Percentiles rank a stretch among this genome's conserved stretches.
Evolutionary conservation across 2,113 vertebrate genomes (phyloP).

Genomic region (Aspidoscelis tigris): DNA sequence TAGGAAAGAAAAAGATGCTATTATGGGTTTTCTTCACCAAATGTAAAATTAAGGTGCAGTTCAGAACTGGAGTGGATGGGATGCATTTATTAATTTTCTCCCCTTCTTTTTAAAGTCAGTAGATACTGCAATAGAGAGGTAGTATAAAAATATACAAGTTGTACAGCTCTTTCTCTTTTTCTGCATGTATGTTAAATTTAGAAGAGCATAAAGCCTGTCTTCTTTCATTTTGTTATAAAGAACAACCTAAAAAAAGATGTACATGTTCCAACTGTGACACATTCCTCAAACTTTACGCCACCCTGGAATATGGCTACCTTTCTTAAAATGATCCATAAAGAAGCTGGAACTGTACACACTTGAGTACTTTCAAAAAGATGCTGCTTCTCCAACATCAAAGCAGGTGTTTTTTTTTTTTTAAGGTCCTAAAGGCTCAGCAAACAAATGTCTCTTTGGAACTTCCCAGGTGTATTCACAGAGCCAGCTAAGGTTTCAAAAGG

Average conservation of each 20-base stretch:
- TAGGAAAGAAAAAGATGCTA: too few species aligned
- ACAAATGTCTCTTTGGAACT: conserved; percentile 25
- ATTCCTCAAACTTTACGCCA: neutral
- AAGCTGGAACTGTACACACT: neutral
- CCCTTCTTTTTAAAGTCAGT: too few species aligned
- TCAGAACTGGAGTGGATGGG: too few species aligned
- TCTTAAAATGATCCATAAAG: neutral
- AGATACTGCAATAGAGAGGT: neutral
- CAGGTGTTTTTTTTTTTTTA: conserved; percentile 3
- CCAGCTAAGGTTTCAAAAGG: conserved; percentile 36
- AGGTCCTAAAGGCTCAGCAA: conserved; percentile 23
- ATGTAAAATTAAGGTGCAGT: too few species aligned
- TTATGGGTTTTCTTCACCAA: too few species aligned
- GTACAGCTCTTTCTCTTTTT: neutral
- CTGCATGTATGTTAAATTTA: neutral
- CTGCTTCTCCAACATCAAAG: conserved; percentile 45
- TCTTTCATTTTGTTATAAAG: neutral
- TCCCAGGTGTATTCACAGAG: conserved; percentile 13
- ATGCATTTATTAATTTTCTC: too few species aligned
- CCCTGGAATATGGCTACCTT: neutral
- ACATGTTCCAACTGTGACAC: neutral
- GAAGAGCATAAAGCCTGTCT: neutral
- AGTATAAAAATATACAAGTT: neutral
- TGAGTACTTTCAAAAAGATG: conserved; percentile 23
- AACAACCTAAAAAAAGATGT: neutral